Conservation (phyloP, 2,797 vertebrate genomes). For the Sebastes diaconus region DNA sequence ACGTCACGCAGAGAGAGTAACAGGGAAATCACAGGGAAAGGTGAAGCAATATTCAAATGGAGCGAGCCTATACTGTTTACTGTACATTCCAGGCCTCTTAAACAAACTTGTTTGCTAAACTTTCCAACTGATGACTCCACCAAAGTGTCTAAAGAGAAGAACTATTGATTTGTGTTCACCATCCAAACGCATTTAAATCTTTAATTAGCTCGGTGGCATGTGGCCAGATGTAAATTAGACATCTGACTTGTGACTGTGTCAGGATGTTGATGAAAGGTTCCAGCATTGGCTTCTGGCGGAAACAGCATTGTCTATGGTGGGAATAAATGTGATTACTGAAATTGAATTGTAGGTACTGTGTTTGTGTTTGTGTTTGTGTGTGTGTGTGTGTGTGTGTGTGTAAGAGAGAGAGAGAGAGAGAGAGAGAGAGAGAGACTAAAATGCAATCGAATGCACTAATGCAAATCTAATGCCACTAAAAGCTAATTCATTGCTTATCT, state of each 20-base stretch:
- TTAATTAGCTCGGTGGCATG: conserved; percentile 73
- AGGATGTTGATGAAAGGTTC: conserved; percentile 68
- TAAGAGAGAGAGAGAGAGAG: neutral
- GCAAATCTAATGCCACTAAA: conserved; percentile 58
- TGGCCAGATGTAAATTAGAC: conserved; percentile 74
- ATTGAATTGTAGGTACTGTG: conserved; percentile 55
- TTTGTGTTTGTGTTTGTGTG: conserved; percentile 1
- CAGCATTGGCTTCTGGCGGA: conserved; percentile 48
- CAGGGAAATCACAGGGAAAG: conserved; percentile 23
- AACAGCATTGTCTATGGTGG: conserved; percentile 50
- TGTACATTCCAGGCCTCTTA: conserved; percentile 27
- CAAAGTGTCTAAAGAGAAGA: conserved; percentile 59
- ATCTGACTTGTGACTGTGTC: conserved; percentile 68
- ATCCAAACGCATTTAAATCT: conserved; percentile 72
- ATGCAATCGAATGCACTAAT: conserved; percentile 50
- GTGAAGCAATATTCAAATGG: conserved; percentile 30
- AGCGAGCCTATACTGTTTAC: neutral
- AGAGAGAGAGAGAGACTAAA: neutral
- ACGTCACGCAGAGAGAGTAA: neutral
- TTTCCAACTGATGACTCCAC: conserved; percentile 70
- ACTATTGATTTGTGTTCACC: conserved; percentile 69
- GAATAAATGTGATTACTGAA: conserved; percentile 69
- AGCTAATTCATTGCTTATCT: conserved; percentile 34
- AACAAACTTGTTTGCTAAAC: conserved; percentile 43
- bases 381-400: neutral